Conservation (phyloP, 1,140 invertebrate genomes). For the Cyclargus thomasi region DNA sequence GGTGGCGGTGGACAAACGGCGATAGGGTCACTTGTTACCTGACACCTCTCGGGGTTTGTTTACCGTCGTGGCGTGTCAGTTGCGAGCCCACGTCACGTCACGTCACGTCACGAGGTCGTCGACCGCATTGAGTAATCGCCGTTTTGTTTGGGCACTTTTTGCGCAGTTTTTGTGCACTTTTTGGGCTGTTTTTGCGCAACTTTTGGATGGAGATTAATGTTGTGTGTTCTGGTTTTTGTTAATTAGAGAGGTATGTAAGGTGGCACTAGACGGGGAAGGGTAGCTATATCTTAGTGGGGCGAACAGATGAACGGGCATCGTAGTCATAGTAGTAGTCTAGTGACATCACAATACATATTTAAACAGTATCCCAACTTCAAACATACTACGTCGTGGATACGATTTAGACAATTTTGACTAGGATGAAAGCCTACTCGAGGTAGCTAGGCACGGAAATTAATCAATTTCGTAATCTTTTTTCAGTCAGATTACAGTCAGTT, state of each 20-base stretch:
- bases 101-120: constrained; percentile 6
- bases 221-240: background rate
- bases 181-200: background rate
- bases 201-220: background rate
- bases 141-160: constrained; percentile 19
- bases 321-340: too few relatives aligned
- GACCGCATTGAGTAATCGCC: constrained; percentile 9
- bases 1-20: too few relatives aligned
- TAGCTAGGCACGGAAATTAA: too few relatives aligned
- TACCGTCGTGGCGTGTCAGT: background rate
- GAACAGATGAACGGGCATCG: too few relatives aligned
- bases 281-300: too few relatives aligned
- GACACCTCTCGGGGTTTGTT: background rate
- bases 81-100: background rate
- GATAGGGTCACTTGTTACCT: background rate
- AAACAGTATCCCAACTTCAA: too few relatives aligned
- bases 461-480: too few relatives aligned
- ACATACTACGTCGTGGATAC: too few relatives aligned
- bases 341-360: too few relatives aligned
- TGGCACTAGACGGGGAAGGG: background rate
- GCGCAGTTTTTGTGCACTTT: constrained; percentile 14
- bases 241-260: background rate
- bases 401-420: too few relatives aligned
- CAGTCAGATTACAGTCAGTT: too few relatives aligned
- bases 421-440: too few relatives aligned